Percentiles rank a stretch among this genome's conserved stretches.
phyloP scores from a whole-genome alignment of 1,140 invertebrate genomes.

The Temnothorax curvispinosus region DNA sequence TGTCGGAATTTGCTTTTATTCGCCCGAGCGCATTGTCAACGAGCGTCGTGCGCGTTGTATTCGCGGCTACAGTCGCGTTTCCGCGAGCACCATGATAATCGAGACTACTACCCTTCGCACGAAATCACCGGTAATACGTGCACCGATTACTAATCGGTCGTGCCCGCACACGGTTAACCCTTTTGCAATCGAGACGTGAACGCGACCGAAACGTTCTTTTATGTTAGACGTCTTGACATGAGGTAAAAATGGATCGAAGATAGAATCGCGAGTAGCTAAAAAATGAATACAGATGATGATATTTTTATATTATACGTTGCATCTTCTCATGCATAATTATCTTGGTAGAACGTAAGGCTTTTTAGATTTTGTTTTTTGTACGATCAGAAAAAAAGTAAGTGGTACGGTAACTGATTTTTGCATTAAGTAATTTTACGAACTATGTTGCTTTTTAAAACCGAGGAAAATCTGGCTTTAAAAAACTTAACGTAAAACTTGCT shows the following conservation, averaged over 20 bases:
- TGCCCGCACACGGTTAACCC: background rate
- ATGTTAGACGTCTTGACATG: background rate
- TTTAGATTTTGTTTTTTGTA: background rate
- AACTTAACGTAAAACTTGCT: slow-evolving; percentile 8
- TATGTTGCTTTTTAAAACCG: background rate
- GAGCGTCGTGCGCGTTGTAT: slow-evolving; percentile 42
- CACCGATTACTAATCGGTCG: slow-evolving; percentile 37
- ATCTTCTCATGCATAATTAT: background rate
- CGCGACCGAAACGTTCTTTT: background rate
- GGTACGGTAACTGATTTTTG: background rate
- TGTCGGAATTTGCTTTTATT: slow-evolving; percentile 71
- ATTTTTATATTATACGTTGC: background rate
- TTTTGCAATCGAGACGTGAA: background rate
- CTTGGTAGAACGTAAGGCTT: background rate
- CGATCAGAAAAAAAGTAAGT: background rate
- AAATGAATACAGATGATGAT: background rate
- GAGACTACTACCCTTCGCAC: slow-evolving; percentile 47
- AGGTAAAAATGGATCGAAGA: background rate
- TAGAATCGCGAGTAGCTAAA: background rate
- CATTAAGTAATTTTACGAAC: slow-evolving; percentile 13
- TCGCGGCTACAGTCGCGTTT: slow-evolving; percentile 25
- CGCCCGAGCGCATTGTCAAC: slow-evolving; percentile 63
- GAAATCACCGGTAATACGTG: slow-evolving; percentile 57
- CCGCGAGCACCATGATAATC: slow-evolving; percentile 48
- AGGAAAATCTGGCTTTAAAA: slow-evolving; percentile 23